Percentiles rank a stretch among this genome's conserved stretches.
Conservation (phyloP, 2,797 vertebrate species). For the Schizothorax lantsangensis region DNA sequence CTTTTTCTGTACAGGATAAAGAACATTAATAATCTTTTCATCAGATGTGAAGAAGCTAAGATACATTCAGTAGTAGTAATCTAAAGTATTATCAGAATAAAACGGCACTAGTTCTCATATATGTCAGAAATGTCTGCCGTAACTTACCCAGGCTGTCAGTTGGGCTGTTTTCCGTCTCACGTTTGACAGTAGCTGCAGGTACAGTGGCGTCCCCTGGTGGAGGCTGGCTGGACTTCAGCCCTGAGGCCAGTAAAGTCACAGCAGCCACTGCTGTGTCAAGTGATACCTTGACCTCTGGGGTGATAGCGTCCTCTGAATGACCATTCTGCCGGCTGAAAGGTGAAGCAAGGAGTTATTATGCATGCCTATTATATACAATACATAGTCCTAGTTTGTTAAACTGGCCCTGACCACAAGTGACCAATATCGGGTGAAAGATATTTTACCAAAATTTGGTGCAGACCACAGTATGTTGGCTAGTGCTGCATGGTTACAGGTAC, state of each 20-base stretch:
- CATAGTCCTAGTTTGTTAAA: background rate
- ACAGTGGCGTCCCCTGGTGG: conserved; percentile 65
- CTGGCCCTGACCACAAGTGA: background rate
- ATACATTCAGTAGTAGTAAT: background rate
- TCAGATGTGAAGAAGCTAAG: background rate
- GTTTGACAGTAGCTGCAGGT: conserved; percentile 45
- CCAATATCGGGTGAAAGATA: background rate
- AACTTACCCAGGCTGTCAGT: conserved; percentile 63
- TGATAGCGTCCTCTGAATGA: conserved; percentile 51
- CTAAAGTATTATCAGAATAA: background rate
- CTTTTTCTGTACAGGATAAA: conserved; percentile 63
- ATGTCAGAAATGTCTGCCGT: background rate
- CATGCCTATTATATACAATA: background rate
- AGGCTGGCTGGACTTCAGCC: conserved; percentile 49
- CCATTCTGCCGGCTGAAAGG: conserved; percentile 65
- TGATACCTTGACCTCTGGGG: conserved; percentile 65
- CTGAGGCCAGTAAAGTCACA: conserved; percentile 49
- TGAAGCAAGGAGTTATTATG: background rate
- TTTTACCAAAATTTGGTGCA: background rate
- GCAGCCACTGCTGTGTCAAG: conserved; percentile 62
- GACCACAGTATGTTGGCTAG: background rate
- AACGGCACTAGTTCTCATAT: background rate
- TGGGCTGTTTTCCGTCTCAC: conserved; percentile 58
- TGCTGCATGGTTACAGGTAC: background rate
- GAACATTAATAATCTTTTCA: background rate